A percentile compares a stretch with the other conserved stretches of the same genome.
phyloP scores from a whole-genome alignment of 2,888 invertebrate genomes.

The Boloria euphrosyne region DNA sequence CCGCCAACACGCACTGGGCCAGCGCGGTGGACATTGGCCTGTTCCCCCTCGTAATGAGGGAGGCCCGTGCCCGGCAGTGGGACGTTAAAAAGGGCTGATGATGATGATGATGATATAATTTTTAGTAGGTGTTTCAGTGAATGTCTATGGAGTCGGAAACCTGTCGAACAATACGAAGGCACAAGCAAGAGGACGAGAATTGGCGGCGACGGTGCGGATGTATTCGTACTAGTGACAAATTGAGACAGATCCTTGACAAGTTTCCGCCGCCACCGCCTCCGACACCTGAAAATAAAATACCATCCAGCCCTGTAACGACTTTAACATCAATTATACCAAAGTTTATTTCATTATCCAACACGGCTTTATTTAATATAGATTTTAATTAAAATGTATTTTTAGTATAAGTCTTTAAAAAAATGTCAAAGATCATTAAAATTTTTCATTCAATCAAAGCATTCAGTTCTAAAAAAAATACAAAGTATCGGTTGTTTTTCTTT shows the following conservation, averaged over 20 bases:
- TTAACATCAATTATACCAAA: neutral
- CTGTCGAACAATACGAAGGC: constrained; percentile 18
- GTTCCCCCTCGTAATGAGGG: too few species aligned
- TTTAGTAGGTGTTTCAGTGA: neutral
- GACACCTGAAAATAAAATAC: constrained; percentile 42
- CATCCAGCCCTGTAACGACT: constrained; percentile 22
- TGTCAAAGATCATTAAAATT: too few species aligned
- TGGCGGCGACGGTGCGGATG: constrained; percentile 64
- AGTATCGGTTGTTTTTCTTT: neutral
- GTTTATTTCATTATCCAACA: too few species aligned
- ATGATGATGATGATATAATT: too few species aligned
- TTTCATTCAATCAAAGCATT: too few species aligned
- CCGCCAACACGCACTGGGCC: too few species aligned
- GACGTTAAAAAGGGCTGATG: too few species aligned
- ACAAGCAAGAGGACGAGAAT: constrained; percentile 30
- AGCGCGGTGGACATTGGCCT: too few species aligned
- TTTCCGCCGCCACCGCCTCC: constrained; percentile 66
- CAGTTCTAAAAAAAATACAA: neutral
- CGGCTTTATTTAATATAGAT: too few species aligned
- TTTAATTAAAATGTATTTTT: too few species aligned
- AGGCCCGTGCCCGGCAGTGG: too few species aligned
- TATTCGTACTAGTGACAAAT: constrained; percentile 66
- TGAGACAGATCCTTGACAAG: constrained; percentile 55
- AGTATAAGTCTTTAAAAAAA: too few species aligned
- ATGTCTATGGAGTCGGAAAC: constrained; percentile 27